Percentiles rank a stretch among this genome's conserved stretches.
Conservation (phyloP, 2,113 vertebrate genomes). For the Anarrhichthys ocellatus region DNA sequence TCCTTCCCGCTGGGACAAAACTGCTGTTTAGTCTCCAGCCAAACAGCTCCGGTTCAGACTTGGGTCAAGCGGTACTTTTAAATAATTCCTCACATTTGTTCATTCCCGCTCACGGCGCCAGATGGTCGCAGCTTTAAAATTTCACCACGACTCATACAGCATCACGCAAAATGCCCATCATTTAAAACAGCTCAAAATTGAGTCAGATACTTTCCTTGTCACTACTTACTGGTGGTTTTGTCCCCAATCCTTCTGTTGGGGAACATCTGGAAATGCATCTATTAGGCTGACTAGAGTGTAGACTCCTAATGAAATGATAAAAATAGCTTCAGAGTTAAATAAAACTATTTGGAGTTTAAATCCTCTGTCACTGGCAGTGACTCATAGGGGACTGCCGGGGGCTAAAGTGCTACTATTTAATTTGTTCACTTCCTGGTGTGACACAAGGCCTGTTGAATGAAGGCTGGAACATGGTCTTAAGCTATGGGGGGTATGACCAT, state of each 20-base stretch:
- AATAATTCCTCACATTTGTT: slow-evolving; percentile 41
- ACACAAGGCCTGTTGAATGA: background rate
- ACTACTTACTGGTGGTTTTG: background rate
- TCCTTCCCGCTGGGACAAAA: background rate
- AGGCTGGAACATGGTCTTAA: background rate
- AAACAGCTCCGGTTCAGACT: slow-evolving; percentile 35
- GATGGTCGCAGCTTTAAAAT: slow-evolving; percentile 12
- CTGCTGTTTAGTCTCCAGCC: slow-evolving; percentile 1
- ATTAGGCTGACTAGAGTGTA: slow-evolving; percentile 13
- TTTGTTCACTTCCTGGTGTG: background rate
- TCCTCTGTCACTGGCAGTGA: background rate
- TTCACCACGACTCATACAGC: background rate
- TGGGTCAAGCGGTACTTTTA: slow-evolving; percentile 40
- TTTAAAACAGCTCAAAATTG: background rate
- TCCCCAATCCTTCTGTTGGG: background rate
- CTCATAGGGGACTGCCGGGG: background rate
- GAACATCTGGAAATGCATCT: slow-evolving; percentile 16
- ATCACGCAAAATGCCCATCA: background rate
- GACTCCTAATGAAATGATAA: slow-evolving; percentile 42
- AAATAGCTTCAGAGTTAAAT: slow-evolving; percentile 36
- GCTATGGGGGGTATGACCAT: too few relatives aligned
- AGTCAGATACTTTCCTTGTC: background rate
- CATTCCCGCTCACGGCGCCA: slow-evolving; percentile 19
- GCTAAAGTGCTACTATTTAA: background rate
- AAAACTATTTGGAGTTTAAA: slow-evolving; percentile 20